These are phyloP conservation scores for Oncopodura yosiiana DNA, from an alignment of 1,140 invertebrate species.

Conservation along the genomic window DNA sequence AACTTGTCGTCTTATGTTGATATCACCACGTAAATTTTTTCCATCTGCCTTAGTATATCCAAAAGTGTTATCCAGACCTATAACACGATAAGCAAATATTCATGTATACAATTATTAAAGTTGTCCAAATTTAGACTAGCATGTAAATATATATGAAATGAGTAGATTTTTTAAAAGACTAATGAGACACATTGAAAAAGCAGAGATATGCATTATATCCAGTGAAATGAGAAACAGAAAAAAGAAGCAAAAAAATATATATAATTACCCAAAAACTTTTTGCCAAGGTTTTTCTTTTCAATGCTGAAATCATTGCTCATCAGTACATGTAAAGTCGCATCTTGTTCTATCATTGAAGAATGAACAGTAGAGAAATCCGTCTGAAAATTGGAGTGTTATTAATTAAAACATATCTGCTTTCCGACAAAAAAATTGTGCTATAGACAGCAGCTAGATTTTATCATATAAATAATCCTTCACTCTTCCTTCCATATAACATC, in stretches of 20 bases:
- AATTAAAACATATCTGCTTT: slow-evolving; percentile 4
- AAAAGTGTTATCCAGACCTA: slow-evolving; percentile 57
- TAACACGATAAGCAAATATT: too few relatives aligned
- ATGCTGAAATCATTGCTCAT: slow-evolving; percentile 66
- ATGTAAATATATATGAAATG: too few relatives aligned
- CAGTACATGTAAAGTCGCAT: slow-evolving; percentile 68
- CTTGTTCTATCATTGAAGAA: slow-evolving; percentile 65
- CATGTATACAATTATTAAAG: slow-evolving; percentile 1
- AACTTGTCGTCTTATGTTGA: slow-evolving; percentile 56
- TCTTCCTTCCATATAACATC: too few relatives aligned
- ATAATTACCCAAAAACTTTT: slow-evolving; percentile 59
- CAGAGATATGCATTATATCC: neutral
- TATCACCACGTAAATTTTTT: slow-evolving; percentile 54
- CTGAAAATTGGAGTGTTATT: slow-evolving; percentile 41
- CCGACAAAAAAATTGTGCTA: neutral
- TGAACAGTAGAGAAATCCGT: slow-evolving; percentile 66
- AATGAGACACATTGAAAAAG: neutral
- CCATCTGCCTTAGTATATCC: slow-evolving; percentile 68
- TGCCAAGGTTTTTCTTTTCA: slow-evolving; percentile 56
- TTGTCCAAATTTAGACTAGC: too few relatives aligned
- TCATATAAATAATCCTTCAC: too few relatives aligned
- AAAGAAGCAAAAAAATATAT: slow-evolving; percentile 4
- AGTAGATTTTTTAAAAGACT: neutral
- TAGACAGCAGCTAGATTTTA: neutral
- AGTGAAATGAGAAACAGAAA: neutral